Percentiles rank a stretch among this genome's conserved stretches.
phyloP scores from a whole-genome alignment of 2,797 vertebrate species.

The Periophthalmus magnuspinnatus region DNA sequence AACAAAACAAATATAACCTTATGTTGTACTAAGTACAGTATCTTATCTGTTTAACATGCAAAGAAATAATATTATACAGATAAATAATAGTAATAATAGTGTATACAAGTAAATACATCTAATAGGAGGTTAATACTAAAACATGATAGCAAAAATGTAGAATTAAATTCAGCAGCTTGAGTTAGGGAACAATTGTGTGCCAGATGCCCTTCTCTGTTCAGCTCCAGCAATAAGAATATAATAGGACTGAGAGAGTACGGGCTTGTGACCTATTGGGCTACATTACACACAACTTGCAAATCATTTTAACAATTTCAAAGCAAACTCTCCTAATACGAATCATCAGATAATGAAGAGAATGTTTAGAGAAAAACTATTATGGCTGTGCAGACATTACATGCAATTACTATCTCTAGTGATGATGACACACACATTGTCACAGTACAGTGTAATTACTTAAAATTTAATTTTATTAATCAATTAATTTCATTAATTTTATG shows the following conservation, averaged over 20 bases:
- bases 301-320: background rate
- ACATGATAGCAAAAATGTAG: too few species aligned
- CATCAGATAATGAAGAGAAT: background rate
- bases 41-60: too few species aligned
- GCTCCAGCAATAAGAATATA: too few species aligned
- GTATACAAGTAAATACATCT: too few species aligned
- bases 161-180: too few species aligned
- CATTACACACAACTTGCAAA: background rate
- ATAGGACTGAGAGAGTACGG: too few species aligned
- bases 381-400: background rate
- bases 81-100: too few species aligned
- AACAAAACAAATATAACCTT: background rate
- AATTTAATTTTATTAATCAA: background rate
- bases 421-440: background rate
- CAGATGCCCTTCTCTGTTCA: too few species aligned
- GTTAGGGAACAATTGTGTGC: too few species aligned
- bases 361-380: background rate
- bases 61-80: too few species aligned
- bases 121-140: too few species aligned
- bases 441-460: background rate
- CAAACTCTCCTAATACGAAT: background rate
- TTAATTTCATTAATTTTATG: background rate
- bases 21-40: background rate
- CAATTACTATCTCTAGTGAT: background rate
- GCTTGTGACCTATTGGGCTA: too few species aligned